phyloP scores from a whole-genome alignment of 2,113 vertebrate species.

The Nothocercus julius region DNA sequence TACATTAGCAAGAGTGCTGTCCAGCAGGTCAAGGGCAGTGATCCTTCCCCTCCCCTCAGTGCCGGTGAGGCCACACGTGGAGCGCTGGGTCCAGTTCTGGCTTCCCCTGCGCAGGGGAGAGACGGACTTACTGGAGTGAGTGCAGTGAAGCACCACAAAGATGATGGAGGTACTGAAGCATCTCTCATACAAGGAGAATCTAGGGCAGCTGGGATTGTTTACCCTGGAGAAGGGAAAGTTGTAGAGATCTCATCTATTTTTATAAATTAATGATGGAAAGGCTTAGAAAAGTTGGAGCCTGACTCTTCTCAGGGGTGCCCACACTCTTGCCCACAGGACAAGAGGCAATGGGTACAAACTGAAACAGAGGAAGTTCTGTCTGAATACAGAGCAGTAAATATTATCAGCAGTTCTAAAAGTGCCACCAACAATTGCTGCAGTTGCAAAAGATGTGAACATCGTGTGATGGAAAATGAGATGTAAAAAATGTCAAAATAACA shows the following conservation, averaged over 20 bases:
- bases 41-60: too few species aligned
- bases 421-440: background rate
- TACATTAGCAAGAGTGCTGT: too few species aligned
- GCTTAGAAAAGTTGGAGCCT: background rate
- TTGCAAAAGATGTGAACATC: background rate
- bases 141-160: background rate
- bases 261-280: background rate
- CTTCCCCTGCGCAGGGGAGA: too few species aligned
- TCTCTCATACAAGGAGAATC: background rate
- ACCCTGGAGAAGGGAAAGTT: background rate
- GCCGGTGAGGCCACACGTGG: too few species aligned
- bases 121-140: background rate
- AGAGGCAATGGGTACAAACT: background rate
- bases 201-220: background rate
- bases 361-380: background rate
- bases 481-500: background rate
- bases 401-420: background rate
- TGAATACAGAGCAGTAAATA: background rate
- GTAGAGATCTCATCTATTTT: background rate
- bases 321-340: background rate
- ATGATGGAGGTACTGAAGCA: background rate
- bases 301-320: background rate
- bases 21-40: too few species aligned
- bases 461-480: background rate
- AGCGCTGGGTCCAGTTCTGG: too few species aligned